Conservation (phyloP, 2,113 vertebrate species). For the Axis porcinus region DNA sequence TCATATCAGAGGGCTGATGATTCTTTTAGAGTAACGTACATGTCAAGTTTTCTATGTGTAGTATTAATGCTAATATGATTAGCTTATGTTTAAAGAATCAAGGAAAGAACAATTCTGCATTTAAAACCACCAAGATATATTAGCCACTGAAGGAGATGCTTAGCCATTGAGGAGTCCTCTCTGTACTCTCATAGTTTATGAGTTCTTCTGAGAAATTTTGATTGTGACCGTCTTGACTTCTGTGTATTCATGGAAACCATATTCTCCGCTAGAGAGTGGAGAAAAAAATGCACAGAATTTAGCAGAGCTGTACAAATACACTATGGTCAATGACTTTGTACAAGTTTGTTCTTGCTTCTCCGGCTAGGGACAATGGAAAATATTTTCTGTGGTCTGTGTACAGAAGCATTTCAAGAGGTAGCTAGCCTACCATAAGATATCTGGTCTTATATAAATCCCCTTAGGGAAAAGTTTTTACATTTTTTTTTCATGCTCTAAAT, state of each 20-base stretch:
- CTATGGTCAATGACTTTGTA: not conserved
- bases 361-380: not conserved
- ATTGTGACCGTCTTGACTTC: conserved; percentile 92
- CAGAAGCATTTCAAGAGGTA: not conserved
- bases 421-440: not conserved
- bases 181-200: conserved; percentile 72
- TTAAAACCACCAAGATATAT: conserved; percentile 28
- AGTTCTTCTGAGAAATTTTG: conserved; percentile 91
- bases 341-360: conserved; percentile 30
- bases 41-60: conserved; percentile 32
- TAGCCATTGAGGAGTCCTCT: not conserved
- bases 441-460: not conserved
- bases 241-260: conserved; percentile 89
- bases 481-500: not conserved
- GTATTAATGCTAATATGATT: conserved; percentile 50
- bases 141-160: conserved; percentile 2
- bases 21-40: conserved; percentile 40
- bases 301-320: conserved; percentile 9
- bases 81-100: conserved; percentile 44
- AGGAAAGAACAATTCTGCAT: conserved; percentile 9
- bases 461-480: not conserved
- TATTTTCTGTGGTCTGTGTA: not conserved
- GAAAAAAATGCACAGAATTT: conserved; percentile 20
- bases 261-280: conserved; percentile 85
- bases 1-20: conserved; percentile 30